Evolutionary conservation across 2,797 vertebrate genomes (phyloP).

Genomic region (Macrochelys suwanniensis): DNA sequence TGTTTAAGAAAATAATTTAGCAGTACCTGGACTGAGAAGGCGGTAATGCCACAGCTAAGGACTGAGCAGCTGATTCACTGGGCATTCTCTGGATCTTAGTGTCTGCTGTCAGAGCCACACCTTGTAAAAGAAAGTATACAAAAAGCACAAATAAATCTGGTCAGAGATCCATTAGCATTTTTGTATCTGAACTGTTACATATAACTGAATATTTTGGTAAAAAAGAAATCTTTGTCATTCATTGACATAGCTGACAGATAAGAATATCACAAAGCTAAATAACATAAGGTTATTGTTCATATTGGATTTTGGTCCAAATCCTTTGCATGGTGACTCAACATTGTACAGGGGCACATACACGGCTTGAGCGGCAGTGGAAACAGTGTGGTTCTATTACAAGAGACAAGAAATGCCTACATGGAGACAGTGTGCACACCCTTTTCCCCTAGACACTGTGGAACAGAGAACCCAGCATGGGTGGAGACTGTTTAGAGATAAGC

Average conservation of each 20-base stretch:
- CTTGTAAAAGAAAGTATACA: conserved; percentile 69
- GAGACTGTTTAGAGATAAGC: fast-evolving
- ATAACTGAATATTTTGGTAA: not conserved
- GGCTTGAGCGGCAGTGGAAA: not conserved
- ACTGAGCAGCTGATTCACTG: conserved; percentile 92
- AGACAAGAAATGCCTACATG: not conserved
- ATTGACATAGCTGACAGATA: not conserved
- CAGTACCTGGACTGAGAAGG: conserved; percentile 92
- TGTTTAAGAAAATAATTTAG: not conserved
- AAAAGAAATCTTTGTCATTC: not conserved
- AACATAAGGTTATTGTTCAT: not conserved
- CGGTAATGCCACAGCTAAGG: conserved; percentile 91
- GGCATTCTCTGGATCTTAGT: conserved; percentile 97
- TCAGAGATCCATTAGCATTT: not conserved
- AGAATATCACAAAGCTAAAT: not conserved
- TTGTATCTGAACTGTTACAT: not conserved
- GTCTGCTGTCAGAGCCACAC: conserved; percentile 94
- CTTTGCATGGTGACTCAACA: not conserved
- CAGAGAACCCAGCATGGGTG: not conserved
- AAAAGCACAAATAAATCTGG: not conserved
- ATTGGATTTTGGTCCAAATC: not conserved
- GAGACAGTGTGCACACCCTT: not conserved
- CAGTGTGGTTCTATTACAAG: not conserved
- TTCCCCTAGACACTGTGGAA: not conserved
- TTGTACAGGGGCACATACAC: fast-evolving